phyloP scores from a whole-genome alignment of 2,888 invertebrate species.

The Lapara coniferarum region DNA sequence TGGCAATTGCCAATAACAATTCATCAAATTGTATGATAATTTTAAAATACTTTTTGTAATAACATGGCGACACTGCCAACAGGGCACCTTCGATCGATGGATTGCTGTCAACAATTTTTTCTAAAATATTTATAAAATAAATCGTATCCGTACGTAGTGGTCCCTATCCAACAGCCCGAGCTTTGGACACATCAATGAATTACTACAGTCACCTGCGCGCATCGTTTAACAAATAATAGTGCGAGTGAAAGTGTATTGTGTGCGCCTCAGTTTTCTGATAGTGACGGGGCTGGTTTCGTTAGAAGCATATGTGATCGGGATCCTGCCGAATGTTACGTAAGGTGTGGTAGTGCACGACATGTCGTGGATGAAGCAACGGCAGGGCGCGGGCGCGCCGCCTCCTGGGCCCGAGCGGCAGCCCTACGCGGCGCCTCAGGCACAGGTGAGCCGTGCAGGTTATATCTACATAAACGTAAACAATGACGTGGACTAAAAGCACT shows the following conservation, averaged over 20 bases:
- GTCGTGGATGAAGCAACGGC: conserved; percentile 79
- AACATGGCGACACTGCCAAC: conserved; percentile 78
- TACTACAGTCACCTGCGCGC: neutral
- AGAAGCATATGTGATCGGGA: conserved; percentile 69
- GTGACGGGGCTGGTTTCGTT: conserved; percentile 67
- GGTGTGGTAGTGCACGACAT: conserved; percentile 63
- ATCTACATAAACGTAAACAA: conserved; percentile 68
- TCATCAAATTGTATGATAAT: neutral
- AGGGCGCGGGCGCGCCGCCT: conserved; percentile 56
- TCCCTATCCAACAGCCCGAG: conserved; percentile 8
- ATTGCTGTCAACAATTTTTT: conserved; percentile 74
- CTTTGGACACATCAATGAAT: neutral
- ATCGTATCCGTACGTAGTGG: conserved; percentile 33
- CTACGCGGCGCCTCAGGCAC: conserved; percentile 67
- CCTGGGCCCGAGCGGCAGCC: conserved; percentile 60
- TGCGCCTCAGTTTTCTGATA: conserved; percentile 63
- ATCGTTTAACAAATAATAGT: conserved; percentile 21
- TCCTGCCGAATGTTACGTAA: conserved; percentile 78
- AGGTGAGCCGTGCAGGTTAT: conserved; percentile 66
- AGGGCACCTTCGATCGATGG: conserved; percentile 84
- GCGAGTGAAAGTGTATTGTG: conserved; percentile 72
- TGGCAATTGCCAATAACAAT: too few species aligned
- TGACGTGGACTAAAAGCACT: conserved; percentile 61
- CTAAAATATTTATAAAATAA: conserved; percentile 55
- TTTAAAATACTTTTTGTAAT: conserved; percentile 16